Evolutionary conservation across 2,888 invertebrate genomes (phyloP).

Genomic region (Chaitophorus viminalis): DNA sequence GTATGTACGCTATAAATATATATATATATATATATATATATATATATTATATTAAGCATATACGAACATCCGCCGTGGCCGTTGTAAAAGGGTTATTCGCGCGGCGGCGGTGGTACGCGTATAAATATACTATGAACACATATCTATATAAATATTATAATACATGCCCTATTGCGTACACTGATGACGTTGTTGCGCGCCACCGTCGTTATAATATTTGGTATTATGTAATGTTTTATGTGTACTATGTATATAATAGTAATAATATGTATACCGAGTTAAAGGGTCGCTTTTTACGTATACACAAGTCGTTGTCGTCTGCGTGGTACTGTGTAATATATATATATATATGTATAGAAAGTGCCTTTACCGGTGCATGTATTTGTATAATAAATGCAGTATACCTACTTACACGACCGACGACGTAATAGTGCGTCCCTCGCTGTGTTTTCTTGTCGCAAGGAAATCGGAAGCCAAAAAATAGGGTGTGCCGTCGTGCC

Average conservation of each 20-base stretch:
- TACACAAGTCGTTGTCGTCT: background rate
- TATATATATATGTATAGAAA: background rate
- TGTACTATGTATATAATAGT: background rate
- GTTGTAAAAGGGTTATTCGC: background rate
- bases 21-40: background rate
- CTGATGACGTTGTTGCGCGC: background rate
- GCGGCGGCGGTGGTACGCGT: background rate
- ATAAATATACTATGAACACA: background rate
- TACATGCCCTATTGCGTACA: background rate
- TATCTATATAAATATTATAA: background rate
- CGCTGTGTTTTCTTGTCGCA: background rate
- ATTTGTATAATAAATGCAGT: background rate
- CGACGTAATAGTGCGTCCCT: background rate
- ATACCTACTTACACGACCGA: background rate
- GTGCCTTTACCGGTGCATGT: too few species aligned
- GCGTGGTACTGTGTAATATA: too few species aligned
- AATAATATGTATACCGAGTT: background rate
- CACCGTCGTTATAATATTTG: background rate
- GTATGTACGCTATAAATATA: background rate
- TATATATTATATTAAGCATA: background rate
- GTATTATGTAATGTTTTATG: slow-evolving; percentile 4
- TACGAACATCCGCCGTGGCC: background rate
- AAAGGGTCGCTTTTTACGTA: slow-evolving; percentile 7
- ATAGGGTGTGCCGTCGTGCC: background rate
- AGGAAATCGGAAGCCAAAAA: background rate